A percentile compares a stretch with the other conserved stretches of the same genome.
phyloP scores from a whole-genome alignment of 2,888 invertebrate species.

The Physocephala rufipes region DNA sequence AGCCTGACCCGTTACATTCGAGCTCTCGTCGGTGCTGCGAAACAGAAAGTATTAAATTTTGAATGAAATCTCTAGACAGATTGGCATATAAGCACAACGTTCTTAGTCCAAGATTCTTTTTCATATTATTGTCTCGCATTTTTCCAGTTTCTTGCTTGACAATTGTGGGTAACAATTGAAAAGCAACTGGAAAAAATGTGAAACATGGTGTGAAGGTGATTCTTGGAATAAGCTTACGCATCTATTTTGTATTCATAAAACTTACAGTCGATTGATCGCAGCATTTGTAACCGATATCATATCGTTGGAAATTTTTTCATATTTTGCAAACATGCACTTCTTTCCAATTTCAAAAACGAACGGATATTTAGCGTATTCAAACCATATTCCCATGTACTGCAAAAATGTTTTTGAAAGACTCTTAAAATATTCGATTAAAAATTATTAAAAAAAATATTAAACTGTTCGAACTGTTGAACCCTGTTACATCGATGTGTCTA shows the following conservation, averaged over 20 bases:
- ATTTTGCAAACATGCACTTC: constrained; percentile 78
- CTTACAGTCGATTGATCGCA: constrained; percentile 57
- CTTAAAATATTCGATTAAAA: not conserved
- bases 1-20: constrained; percentile 55
- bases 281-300: constrained; percentile 68
- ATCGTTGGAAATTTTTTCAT: constrained; percentile 67
- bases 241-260: constrained; percentile 22
- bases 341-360: constrained; percentile 79
- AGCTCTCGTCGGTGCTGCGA: constrained; percentile 50
- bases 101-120: too few species aligned
- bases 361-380: constrained; percentile 80
- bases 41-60: constrained; percentile 1
- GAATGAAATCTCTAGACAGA: too few species aligned
- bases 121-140: too few species aligned
- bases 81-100: too few species aligned
- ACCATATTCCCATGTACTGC: constrained; percentile 81
- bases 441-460: not conserved
- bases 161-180: too few species aligned
- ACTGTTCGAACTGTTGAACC: too few species aligned
- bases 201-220: too few species aligned
- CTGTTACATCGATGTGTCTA: too few species aligned
- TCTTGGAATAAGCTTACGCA: too few species aligned
- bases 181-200: too few species aligned
- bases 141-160: too few species aligned
- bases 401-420: constrained; percentile 27